Evolutionary conservation across 2,888 invertebrate species (phyloP).

Genomic region (Tenthredo livida): DNA sequence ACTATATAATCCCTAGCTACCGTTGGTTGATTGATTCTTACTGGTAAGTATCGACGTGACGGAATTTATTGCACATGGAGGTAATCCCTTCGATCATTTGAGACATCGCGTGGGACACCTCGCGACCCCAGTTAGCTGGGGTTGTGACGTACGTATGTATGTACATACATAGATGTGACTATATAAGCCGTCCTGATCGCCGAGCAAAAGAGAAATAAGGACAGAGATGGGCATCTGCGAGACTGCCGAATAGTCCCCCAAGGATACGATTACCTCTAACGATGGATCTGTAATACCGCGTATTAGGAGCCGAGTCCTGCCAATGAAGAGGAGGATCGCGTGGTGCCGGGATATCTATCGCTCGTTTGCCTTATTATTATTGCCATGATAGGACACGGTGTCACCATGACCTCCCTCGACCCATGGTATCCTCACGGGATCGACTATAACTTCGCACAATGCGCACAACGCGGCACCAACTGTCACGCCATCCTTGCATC

Average conservation of each 20-base stretch:
- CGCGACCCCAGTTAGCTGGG: not conserved
- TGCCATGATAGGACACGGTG: conserved; percentile 77
- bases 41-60: conserved; percentile 17
- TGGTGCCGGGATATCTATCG: conserved; percentile 40
- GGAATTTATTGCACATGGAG: conserved; percentile 11
- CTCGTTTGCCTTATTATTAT: conserved; percentile 70
- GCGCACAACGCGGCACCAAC: conserved; percentile 30
- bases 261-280: conserved; percentile 73
- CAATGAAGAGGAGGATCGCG: conserved; percentile 7
- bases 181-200: not conserved
- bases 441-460: conserved; percentile 43
- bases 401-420: conserved; percentile 75
- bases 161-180: not conserved
- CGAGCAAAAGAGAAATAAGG: not conserved
- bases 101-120: conserved; percentile 36
- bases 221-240: conserved; percentile 61
- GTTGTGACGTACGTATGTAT: too few relatives aligned
- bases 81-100: conserved; percentile 37
- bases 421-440: conserved; percentile 28
- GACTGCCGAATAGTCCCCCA: conserved; percentile 73
- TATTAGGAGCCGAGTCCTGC: conserved; percentile 33
- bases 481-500: conserved; percentile 49
- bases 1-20: conserved; percentile 5
- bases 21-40: conserved; percentile 29
- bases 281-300: conserved; percentile 49